Conservation (phyloP, 1,140 invertebrate species). For the Caerostris darwini region DNA sequence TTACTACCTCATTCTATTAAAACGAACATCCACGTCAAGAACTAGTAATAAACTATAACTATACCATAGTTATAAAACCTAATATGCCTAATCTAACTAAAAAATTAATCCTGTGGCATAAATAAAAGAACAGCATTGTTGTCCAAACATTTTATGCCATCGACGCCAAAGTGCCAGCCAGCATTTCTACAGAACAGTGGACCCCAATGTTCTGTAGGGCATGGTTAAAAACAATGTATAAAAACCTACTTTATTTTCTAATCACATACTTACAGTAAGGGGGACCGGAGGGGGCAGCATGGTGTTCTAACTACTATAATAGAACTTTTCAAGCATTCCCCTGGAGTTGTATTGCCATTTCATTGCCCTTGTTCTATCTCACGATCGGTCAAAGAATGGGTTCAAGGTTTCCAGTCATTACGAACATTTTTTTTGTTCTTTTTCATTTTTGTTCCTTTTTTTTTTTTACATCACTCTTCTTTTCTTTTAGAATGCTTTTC, state of each 20-base stretch:
- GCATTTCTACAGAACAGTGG: background rate
- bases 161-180: background rate
- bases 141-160: no score
- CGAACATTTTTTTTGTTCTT: background rate
- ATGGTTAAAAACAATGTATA: background rate
- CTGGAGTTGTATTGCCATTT: background rate
- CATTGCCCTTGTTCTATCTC: constrained; percentile 43
- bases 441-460: background rate
- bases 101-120: no score
- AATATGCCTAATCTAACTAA: no score
- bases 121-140: no score
- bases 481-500: constrained; percentile 39
- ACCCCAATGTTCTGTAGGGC: background rate
- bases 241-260: background rate
- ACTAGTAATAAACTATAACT: no score
- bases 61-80: no score
- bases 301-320: background rate
- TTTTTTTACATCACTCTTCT: constrained; percentile 36
- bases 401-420: constrained; percentile 57
- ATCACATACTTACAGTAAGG: background rate
- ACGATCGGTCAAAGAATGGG: constrained; percentile 60
- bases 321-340: background rate
- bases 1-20: no score
- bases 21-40: no score
- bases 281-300: background rate